Evolutionary conservation across 2,888 invertebrate species (phyloP).

Genomic region (Arctia plantaginis): DNA sequence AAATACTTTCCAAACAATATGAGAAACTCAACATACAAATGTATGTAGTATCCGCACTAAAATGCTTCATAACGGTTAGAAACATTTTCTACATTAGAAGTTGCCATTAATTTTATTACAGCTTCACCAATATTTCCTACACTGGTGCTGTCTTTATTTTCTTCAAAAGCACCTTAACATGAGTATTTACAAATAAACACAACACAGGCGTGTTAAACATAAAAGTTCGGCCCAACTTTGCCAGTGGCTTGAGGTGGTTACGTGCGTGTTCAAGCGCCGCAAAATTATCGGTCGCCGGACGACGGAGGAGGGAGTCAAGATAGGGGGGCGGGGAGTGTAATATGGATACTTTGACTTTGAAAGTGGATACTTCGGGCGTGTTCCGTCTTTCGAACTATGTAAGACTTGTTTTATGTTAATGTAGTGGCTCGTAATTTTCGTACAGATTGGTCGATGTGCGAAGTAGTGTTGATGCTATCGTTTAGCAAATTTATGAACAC

Average conservation of each 20-base stretch:
- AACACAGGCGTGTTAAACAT: constrained; percentile 45
- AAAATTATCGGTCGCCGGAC: constrained; percentile 41
- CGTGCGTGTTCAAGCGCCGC: constrained; percentile 48
- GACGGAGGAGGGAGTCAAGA: constrained; percentile 15
- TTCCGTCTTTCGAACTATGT: constrained; percentile 39
- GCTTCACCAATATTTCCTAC: constrained; percentile 10
- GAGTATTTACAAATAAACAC: constrained; percentile 49
- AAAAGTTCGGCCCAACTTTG: constrained; percentile 53
- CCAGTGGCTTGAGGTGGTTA: constrained; percentile 38
- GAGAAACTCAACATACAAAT: neutral
- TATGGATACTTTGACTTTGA: constrained; percentile 56
- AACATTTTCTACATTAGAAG: neutral
- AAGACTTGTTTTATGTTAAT: constrained; percentile 38
- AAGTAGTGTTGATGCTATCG: neutral
- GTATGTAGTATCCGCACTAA: neutral
- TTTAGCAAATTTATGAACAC: neutral
- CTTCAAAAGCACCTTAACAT: constrained; percentile 27
- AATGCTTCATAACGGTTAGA: neutral
- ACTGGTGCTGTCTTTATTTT: constrained; percentile 19
- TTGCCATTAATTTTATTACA: constrained; percentile 3
- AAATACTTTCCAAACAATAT: neutral
- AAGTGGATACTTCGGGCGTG: constrained; percentile 50
- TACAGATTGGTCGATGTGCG: constrained; percentile 8
- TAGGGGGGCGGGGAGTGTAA: constrained; percentile 21
- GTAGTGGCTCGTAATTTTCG: constrained; percentile 16